phyloP scores from a whole-genome alignment of 1,140 invertebrate species.

The Drosophila pseudoobscura region DNA sequence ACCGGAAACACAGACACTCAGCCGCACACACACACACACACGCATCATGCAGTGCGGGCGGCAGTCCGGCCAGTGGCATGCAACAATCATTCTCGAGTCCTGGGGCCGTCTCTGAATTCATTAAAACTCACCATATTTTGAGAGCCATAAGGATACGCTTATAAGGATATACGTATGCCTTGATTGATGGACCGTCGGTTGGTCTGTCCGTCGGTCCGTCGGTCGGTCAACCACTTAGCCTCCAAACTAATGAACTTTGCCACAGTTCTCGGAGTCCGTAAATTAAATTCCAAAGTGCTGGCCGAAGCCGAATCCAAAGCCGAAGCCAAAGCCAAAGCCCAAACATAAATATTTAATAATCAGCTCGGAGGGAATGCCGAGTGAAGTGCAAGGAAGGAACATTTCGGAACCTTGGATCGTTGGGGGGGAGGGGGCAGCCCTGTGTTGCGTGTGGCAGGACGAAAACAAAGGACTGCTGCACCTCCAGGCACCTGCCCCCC shows the following conservation, averaged over 20 bases:
- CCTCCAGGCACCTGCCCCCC: no score
- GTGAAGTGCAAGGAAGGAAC: conserved; percentile 59
- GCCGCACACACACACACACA: conserved; percentile 13
- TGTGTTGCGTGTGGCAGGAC: conserved; percentile 15
- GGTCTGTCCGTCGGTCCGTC: background rate
- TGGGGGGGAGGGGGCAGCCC: no score
- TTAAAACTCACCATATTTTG: conserved; percentile 62
- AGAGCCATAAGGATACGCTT: background rate
- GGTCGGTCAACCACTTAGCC: conserved; percentile 50
- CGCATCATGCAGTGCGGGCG: background rate
- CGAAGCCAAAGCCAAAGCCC: conserved; percentile 5
- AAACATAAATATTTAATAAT: conserved; percentile 74
- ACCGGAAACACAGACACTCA: conserved; percentile 9
- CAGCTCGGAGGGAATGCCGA: conserved; percentile 48
- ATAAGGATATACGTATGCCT: no score
- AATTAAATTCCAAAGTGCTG: conserved; percentile 68
- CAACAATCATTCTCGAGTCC: conserved; percentile 33
- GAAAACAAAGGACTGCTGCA: background rate
- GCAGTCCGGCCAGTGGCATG: conserved; percentile 17
- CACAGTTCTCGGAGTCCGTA: conserved; percentile 49
- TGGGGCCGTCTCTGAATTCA: conserved; percentile 65
- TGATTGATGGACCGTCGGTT: conserved; percentile 4
- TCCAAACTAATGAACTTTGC: conserved; percentile 66
- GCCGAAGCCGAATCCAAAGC: conserved; percentile 8
- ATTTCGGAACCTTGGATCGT: conserved; percentile 1